Evolutionary conservation across 1,140 invertebrate genomes (phyloP), one percentile per base, ranked within the genome.

Genomic region (Macrocentrus cingulum): DNA sequence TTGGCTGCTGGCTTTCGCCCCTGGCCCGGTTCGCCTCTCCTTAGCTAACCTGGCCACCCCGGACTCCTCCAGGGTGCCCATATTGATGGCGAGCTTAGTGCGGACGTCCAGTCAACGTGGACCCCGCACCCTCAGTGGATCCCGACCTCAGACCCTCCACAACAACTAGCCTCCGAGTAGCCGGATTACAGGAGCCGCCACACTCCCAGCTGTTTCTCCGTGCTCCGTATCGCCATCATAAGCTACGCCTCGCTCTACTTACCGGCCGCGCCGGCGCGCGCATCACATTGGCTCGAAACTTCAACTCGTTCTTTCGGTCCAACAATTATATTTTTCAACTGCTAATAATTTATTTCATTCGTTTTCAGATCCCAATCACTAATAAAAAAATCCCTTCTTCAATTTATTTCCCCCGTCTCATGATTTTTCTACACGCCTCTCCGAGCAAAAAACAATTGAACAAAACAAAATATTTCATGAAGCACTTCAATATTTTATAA

Each of bases 1-100:
- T 94, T 92, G 91, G 90, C 90, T 94, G 91, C 91, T 94, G 87
- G 85, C 88, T 95, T 92, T 89, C 92, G 91, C 89, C 88, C 88
- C 92, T 95, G 91, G 91, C 91, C 92, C 92, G 88, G 84, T 95
- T 83, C 92, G 87, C 90, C 89, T 87, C 91, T 95, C 92, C 86
- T 95, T 90, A 87, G 84, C 85, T 83, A 90, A 94, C 92, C 92
- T 95, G 92, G 89, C 71, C 71, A 80, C 81, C 84, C 82, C 76
- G 77, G 84, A 87, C 85, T 94, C 90, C 91, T 87, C 87, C 84
- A 79, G 82, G 83, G 80, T 81, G 76, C 82, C 91, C 91, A 94
- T 94, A 91, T 94, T 88, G 91, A 92, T 90, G 90, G 89, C 88
- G 81, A 86, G 88, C 91, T 90, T 91, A 90, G 87, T 86, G 87